Evolutionary conservation across 1,140 invertebrate genomes (phyloP), one percentile per base, ranked within the genome.

Genomic region (Saxidomus purpurata): DNA sequence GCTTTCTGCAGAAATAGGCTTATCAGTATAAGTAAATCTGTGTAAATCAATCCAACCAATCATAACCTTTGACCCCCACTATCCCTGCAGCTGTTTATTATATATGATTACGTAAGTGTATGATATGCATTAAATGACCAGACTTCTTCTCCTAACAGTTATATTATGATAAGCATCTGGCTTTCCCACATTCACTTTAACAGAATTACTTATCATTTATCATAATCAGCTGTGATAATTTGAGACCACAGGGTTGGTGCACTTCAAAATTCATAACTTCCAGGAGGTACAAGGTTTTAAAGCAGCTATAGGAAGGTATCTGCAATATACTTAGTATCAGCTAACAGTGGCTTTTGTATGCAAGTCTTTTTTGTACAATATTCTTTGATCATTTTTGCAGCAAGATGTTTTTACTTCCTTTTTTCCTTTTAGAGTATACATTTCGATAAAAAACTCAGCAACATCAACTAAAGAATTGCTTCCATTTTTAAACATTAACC

Each of bases 61-160:
- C 67, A 71, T 25, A 40, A 38, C 36, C 67, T 40, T 34, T 63
- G 25, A 25, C 22, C 36, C 55, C 34, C 13, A 9, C 67, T 71
- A 40, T 15, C 67, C 67, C 67, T 38, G 36, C 67, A 71, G 67
- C 67, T 71, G 67, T 71, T 71, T 38, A 40, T 71, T 71, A 34
- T 38, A 40, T 28, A 71, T 40, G 36, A 19, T 71, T 71, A 40
- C 25, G 22, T 71, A 71, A 71, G 1, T 34, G 17, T 15, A n/a
- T 71, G 67, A 71, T 38, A 67, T 38, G 67, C 67, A 71, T 38
- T 71, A 71, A 71, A 38, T 71, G 67, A 71, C 67, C 67, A 71
- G 67, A 71, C 67, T 71, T 38, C 67, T 71, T 34, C 34, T 38
- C n/a, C 67, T 71, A 71, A 71, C 67, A 38, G 67, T 71, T 38